Base-by-base conservation (phyloP, 2,113 vertebrate species). In the Anhinga anhinga region DNA sequence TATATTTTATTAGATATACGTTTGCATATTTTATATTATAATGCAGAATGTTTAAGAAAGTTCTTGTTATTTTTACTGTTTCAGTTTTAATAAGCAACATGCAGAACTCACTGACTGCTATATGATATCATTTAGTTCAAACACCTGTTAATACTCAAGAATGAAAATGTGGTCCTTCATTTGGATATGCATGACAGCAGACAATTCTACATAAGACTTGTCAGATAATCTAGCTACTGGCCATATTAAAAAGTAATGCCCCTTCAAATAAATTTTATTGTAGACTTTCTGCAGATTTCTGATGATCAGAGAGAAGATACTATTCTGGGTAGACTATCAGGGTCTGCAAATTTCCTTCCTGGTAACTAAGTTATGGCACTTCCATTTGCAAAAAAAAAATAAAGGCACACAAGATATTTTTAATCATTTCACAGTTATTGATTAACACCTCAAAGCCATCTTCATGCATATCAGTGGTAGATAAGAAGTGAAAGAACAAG, bases 381-480 rank as follows among this genome's bases (percentile, higher is more conserved):
- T 79, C 52, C 40, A 62, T 95, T 87, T 78, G 40, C 40, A 16
- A 53, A 45, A 49, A 58, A 53, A 49, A 62, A 36, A 30, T 50
- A 49, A 61, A 32, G 22, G 9, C 11, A 56, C 40, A 55, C 15
- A 70, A 77, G 61, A 71, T 88, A 73, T 26, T 81, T 71, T 79
- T 79, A 77, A 77, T 74, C 21, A 85, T 86, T 88, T 91, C 47
- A 47, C 29, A 52, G 96, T 96, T 97, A 97, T 91, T 96, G 86
- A 97, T 97, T 97, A 97, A 95, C 96, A 70, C 84, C 90, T 97
- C 96, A 97, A 97, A 97, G 93, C 22, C 93, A 96, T 95, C 89
- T 83, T 88, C 27, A 0, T 55, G 67, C 32, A 38, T 97, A 97
- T 66, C 92, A 90, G 36, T 67, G 21, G 26, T 40, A 94, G 96